These are phyloP conservation scores for Peromyscus californicus DNA, from an alignment of 2,113 vertebrate genomes.

Conservation along the genomic window DNA sequence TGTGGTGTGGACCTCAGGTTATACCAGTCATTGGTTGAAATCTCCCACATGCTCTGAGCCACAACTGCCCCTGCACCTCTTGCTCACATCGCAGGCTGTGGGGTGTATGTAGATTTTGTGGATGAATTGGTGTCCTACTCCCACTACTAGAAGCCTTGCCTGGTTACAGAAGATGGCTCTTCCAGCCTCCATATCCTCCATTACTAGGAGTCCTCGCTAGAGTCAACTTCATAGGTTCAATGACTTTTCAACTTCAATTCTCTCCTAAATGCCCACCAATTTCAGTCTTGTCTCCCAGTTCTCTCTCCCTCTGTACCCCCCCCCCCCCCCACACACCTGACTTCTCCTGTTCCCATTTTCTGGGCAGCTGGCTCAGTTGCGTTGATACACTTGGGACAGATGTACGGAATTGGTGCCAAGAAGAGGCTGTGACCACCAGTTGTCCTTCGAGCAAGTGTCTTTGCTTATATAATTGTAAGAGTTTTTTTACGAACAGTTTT, in stretches of 20 bases:
- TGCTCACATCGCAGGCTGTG: not conserved
- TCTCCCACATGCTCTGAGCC: not conserved
- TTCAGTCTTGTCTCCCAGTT: not conserved
- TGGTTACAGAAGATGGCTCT: not conserved
- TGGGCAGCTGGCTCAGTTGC: not conserved
- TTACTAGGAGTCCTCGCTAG: not conserved
- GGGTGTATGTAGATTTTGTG: not conserved
- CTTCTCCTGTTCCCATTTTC: not conserved
- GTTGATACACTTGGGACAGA: not conserved
- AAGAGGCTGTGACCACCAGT: too few species aligned
- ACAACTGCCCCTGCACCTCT: not conserved
- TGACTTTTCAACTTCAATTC: not conserved
- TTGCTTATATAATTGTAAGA: too few species aligned
- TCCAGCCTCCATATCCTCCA: not conserved
- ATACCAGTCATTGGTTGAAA: not conserved
- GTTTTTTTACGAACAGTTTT: too few species aligned
- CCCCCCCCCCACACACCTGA: not conserved
- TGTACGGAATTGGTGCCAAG: too few species aligned
- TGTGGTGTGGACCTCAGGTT: not conserved
- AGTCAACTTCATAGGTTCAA: not conserved
- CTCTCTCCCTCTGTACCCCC: not conserved
- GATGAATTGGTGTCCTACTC: not conserved
- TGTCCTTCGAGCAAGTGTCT: too few species aligned
- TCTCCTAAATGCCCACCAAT: not conserved
- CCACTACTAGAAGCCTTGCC: not conserved